Conservation (phyloP, 2,797 vertebrate species). For the Liasis olivaceus region DNA sequence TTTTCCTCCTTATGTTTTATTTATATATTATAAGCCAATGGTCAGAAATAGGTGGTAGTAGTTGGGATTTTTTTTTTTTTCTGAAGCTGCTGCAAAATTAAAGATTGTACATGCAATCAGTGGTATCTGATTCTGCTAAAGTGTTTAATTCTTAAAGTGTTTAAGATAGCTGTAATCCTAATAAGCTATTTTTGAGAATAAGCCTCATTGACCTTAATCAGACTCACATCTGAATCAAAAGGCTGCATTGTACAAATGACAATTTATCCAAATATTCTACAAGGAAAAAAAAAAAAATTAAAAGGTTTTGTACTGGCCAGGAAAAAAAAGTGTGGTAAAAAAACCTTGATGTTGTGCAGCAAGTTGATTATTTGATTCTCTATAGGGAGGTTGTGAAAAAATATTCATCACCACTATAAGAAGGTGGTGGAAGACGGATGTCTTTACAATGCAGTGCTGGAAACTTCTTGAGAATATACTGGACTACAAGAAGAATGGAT, state of each 20-base stretch:
- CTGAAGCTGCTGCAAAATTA: not conserved
- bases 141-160: not conserved
- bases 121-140: not conserved
- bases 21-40: not conserved
- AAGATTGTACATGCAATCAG: not conserved
- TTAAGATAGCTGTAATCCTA: not conserved
- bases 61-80: not conserved
- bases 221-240: not conserved
- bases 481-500: not conserved
- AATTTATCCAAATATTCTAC: not conserved
- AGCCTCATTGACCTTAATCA: not conserved
- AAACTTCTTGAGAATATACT: not conserved
- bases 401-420: not conserved
- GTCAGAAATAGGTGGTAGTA: not conserved
- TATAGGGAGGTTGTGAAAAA: not conserved
- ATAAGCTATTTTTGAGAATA: not conserved
- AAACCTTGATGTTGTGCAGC: not conserved
- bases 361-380: not conserved
- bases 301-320: not conserved
- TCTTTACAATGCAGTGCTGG: not conserved
- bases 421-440: not conserved
- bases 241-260: not conserved
- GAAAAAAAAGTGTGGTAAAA: not conserved
- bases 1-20: not conserved
- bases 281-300: not conserved